Evolutionary conservation across 2,113 vertebrate genomes (phyloP).

Genomic region (Aplodontia rufa): DNA sequence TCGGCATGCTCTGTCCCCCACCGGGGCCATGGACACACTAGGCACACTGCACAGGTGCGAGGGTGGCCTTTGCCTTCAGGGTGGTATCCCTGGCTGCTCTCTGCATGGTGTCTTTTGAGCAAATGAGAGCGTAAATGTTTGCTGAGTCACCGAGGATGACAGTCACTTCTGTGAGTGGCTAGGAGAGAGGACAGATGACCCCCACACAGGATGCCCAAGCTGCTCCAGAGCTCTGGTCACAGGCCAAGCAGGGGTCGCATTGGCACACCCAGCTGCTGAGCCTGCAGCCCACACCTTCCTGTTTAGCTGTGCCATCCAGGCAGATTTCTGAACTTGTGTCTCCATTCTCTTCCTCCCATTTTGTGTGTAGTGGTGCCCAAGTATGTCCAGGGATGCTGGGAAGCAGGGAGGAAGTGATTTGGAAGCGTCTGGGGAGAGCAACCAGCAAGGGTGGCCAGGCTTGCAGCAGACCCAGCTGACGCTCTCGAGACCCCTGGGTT

Average conservation of each 20-base stretch:
- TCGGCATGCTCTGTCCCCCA: no score
- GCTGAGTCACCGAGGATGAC: not conserved
- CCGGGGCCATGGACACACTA: not conserved
- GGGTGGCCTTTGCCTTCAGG: no score
- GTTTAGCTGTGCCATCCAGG: not conserved
- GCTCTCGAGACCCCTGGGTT: no score
- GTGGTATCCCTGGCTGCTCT: not conserved
- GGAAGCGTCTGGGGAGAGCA: not conserved
- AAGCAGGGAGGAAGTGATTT: not conserved
- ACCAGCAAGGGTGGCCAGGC: no score
- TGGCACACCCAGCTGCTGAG: accelerated
- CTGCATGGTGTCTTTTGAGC: accelerated
- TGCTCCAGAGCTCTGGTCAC: accelerated
- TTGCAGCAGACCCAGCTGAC: not conserved
- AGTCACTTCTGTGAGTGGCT: not conserved
- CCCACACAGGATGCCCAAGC: no score
- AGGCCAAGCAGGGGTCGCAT: not conserved
- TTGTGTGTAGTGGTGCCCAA: accelerated
- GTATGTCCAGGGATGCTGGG: no score
- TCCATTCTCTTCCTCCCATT: not conserved
- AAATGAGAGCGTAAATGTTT: not conserved
- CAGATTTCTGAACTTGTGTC: no score
- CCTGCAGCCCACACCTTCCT: accelerated
- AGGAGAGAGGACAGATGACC: no score
- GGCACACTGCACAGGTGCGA: not conserved